phyloP scores from a whole-genome alignment of 2,113 vertebrate genomes.

The Pavo muticus region DNA sequence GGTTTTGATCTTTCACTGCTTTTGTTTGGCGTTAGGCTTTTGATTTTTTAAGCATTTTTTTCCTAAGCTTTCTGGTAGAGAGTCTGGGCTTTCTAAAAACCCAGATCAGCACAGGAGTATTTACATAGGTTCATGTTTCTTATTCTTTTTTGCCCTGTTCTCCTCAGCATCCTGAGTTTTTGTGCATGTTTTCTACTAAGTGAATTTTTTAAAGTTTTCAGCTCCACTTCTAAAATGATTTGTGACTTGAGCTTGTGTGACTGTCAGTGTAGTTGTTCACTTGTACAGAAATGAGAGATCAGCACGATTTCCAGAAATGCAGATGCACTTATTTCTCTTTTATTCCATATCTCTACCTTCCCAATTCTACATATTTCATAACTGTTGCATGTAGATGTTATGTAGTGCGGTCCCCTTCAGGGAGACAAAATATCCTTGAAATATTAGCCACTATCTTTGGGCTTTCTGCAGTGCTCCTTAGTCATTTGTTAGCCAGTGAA shows the following conservation, averaged over 20 bases:
- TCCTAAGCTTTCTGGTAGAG: background rate
- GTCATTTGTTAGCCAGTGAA: background rate
- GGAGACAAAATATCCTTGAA: slow-evolving; percentile 44
- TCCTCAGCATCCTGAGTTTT: background rate
- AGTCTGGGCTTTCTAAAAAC: background rate
- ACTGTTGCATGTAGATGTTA: slow-evolving; percentile 25
- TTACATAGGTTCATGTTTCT: background rate
- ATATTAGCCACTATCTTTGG: slow-evolving; percentile 12
- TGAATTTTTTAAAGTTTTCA: background rate
- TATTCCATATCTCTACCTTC: slow-evolving; percentile 2
- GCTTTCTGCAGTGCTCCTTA: background rate
- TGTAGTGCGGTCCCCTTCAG: slow-evolving; percentile 5
- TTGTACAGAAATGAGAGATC: background rate
- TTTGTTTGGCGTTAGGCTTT: background rate
- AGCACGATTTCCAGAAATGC: background rate
- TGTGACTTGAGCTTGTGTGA: background rate
- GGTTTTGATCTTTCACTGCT: background rate
- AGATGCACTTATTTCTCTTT: slow-evolving; percentile 4
- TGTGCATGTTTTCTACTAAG: background rate
- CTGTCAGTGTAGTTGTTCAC: background rate
- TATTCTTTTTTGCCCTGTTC: background rate
- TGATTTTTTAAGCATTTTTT: background rate
- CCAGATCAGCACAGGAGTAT: background rate
- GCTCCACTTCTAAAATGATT: background rate
- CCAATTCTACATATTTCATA: slow-evolving; percentile 49